These are phyloP conservation scores for Polyergus mexicanus DNA, from an alignment of 1,140 invertebrate species.

Conservation along the genomic window DNA sequence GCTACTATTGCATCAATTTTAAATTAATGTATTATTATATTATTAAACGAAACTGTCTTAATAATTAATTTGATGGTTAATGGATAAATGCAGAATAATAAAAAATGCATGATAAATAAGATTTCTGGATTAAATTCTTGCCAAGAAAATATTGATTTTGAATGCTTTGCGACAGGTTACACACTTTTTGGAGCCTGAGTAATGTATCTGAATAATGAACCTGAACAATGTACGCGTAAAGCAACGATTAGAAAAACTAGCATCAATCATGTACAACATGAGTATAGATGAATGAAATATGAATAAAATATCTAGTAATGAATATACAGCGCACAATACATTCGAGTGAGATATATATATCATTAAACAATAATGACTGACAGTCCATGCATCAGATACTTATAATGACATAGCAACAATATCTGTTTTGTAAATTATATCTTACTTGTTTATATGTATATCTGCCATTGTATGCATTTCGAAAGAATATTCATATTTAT, in stretches of 20 bases:
- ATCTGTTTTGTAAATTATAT: constrained; percentile 68
- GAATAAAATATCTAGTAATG: constrained; percentile 20
- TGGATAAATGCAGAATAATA: neutral
- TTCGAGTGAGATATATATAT: neutral
- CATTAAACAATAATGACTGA: constrained; percentile 17
- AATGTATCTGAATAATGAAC: neutral
- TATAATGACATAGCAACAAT: constrained; percentile 7
- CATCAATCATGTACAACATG: constrained; percentile 20
- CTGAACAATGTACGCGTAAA: neutral
- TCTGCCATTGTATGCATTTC: constrained; percentile 81
- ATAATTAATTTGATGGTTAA: constrained; percentile 6
- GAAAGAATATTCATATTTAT: constrained; percentile 75
- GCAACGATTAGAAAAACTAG: constrained; percentile 21
- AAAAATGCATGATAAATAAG: neutral
- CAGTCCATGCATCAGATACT: constrained; percentile 26
- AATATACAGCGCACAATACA: neutral
- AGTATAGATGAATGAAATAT: constrained; percentile 20
- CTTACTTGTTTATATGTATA: constrained; percentile 76
- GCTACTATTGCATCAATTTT: neutral
- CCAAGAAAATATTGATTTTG: neutral
- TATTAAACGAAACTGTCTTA: neutral
- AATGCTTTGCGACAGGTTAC: constrained; percentile 11
- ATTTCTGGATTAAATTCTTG: constrained; percentile 19
- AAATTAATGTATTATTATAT: constrained; percentile 3
- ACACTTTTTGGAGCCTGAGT: neutral